Evolutionary conservation across 1,140 invertebrate species (phyloP), one percentile per base, ranked within the genome.

Genomic region (Myzus persicae): DNA sequence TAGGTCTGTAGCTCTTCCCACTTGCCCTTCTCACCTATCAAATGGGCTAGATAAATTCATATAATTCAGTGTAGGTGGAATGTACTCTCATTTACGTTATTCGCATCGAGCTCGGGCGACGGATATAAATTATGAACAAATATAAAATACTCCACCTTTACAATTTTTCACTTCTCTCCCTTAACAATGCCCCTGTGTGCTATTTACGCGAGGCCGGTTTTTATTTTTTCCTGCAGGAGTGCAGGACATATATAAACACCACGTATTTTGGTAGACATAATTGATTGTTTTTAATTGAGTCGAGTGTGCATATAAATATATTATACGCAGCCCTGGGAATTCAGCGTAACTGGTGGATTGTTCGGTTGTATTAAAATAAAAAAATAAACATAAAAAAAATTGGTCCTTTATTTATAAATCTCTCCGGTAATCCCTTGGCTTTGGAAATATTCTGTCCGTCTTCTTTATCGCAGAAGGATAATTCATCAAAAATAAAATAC

Each of bases 241-340:
- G n/a, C n/a, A 26, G 40, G 40, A 92, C 44, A 92, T 40, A 92
- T 40, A 92, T 82, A 82, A 92, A 82, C 67, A 46, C 59, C 59
- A n/a, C 31, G 31, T 76, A 76, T 76, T 93, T 93, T 26, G 81
- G 91, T 76, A 84, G 40, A 48, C 46, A 54, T 93, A 93, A 93
- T 93, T 93, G 76, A 85, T 93, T 93, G 76, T 93, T 93, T 93
- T 93, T 84, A 93, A 84, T 84, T 54, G 91, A 93, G 81, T 40
- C 44, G 91, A 92, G 36, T 92, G 76, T 82, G 46, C 40, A 44
- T 44, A 67, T n/a, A n/a, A n/a, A n/a, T n/a, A n/a, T n/a, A n/a
- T n/a, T n/a, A n/a, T 44, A 54, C 8, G 44, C 26, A 18, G 59
- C 26, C 24, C 38, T 42, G 90, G 54, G 90, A 91, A 46, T 76